Evolutionary conservation across 2,113 vertebrate species (phyloP).

Genomic region (Microcebus jonahi): DNA sequence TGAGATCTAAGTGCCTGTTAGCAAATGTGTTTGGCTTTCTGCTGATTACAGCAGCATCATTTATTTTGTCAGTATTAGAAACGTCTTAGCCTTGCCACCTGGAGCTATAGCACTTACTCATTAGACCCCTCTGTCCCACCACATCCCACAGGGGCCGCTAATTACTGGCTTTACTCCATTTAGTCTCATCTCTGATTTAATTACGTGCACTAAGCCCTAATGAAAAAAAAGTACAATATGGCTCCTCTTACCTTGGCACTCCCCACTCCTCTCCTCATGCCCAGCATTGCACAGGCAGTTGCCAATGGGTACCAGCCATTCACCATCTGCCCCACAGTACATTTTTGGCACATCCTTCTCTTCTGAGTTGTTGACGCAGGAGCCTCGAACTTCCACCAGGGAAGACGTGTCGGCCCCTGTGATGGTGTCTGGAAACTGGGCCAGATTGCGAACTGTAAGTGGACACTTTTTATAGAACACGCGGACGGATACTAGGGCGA

Average conservation of each 20-base stretch:
- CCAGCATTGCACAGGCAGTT: slow-evolving; percentile 98
- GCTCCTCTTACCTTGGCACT: slow-evolving; percentile 95
- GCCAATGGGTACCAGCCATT: slow-evolving; percentile 99
- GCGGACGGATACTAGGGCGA: slow-evolving; percentile 95
- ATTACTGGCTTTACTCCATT: slow-evolving; percentile 90
- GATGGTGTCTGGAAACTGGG: slow-evolving; percentile 97
- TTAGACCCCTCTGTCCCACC: slow-evolving; percentile 85
- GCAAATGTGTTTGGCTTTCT: slow-evolving; percentile 83
- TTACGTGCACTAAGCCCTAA: slow-evolving; percentile 82
- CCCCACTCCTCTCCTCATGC: slow-evolving; percentile 93
- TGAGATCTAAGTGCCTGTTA: slow-evolving; percentile 74
- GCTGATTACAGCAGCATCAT: slow-evolving; percentile 71
- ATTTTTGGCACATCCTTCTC: slow-evolving; percentile 99
- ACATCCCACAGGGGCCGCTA: slow-evolving; percentile 88
- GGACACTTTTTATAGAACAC: slow-evolving; percentile 99
- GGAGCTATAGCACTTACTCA: slow-evolving; percentile 85
- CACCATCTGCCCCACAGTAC: slow-evolving; percentile 99
- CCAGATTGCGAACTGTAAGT: slow-evolving; percentile 94
- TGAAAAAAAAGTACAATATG: slow-evolving; percentile 83
- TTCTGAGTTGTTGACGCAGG: slow-evolving; percentile 98
- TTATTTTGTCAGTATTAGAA: slow-evolving; percentile 80
- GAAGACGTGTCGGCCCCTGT: slow-evolving; percentile 97
- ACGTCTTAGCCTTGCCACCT: slow-evolving; percentile 85
- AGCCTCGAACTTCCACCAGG: slow-evolving; percentile 97
- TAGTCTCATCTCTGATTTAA: slow-evolving; percentile 88